Evolutionary conservation across 2,888 invertebrate species (phyloP).

Genomic region (Muscina levida): DNA sequence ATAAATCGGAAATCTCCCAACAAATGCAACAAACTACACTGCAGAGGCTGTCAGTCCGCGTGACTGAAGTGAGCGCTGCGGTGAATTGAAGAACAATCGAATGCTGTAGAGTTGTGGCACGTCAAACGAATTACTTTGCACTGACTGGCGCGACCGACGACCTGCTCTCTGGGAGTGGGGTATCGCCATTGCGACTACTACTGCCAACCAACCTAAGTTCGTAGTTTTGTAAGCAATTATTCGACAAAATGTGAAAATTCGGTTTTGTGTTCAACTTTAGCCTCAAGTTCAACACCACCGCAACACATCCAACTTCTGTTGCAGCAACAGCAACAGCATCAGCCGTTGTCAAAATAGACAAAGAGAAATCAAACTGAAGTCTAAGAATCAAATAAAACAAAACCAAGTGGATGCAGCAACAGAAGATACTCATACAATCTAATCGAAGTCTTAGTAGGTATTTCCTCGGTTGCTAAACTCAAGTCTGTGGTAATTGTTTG

Average conservation of each 20-base stretch:
- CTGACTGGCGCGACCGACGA: neutral
- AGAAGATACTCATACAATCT: constrained; percentile 46
- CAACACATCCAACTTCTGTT: constrained; percentile 12
- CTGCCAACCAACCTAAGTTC: constrained; percentile 5
- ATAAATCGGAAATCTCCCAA: constrained; percentile 1
- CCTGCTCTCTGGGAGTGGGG: neutral
- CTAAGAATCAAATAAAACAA: constrained; percentile 51
- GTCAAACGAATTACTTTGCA: constrained; percentile 64
- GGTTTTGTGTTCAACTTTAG: constrained; percentile 77
- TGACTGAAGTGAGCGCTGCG: neutral
- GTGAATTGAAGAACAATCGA: constrained; percentile 23
- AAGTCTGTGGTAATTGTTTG: constrained; percentile 37
- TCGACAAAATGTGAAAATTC: constrained; percentile 75
- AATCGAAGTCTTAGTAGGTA: constrained; percentile 43
- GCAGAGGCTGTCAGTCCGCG: neutral
- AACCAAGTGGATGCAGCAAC: constrained; percentile 31
- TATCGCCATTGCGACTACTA: no score
- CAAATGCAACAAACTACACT: neutral
- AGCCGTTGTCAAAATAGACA: neutral
- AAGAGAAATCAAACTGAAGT: constrained; percentile 57
- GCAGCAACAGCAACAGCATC: constrained; percentile 48
- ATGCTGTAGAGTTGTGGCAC: constrained; percentile 40
- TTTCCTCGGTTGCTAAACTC: constrained; percentile 25
- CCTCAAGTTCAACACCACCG: constrained; percentile 77
- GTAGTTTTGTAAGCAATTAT: constrained; percentile 74